These are phyloP conservation scores for Agrochola lota DNA, from an alignment of 2,888 invertebrate species.

Conservation along the genomic window DNA sequence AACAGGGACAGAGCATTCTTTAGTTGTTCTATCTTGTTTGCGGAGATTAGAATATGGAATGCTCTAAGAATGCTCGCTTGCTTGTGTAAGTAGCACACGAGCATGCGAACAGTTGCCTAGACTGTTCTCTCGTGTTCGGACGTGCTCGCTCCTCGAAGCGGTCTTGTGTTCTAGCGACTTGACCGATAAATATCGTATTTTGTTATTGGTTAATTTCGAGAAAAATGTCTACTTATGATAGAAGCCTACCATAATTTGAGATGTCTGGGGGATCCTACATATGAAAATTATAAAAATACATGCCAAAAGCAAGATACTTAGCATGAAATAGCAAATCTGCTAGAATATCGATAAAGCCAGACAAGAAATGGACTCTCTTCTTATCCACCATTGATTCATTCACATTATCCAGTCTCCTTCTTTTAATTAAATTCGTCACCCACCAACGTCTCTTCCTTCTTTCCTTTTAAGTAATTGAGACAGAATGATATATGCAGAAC, in stretches of 20 bases:
- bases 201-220: background rate
- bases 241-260: background rate
- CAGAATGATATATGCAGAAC: background rate
- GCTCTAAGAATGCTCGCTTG: background rate
- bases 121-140: background rate
- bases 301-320: background rate
- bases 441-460: background rate
- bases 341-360: background rate
- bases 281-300: background rate
- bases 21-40: background rate
- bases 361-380: background rate
- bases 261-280: background rate
- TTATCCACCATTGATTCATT: background rate
- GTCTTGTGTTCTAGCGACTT: background rate
- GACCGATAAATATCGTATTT: background rate
- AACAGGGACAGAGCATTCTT: too few relatives aligned
- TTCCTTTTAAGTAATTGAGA: background rate
- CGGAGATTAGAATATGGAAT: background rate
- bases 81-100: background rate
- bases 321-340: background rate
- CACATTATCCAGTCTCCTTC: background rate
- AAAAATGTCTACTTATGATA: background rate
- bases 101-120: background rate
- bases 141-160: background rate
- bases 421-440: background rate